Evolutionary conservation across 2,888 invertebrate species (phyloP).

Genomic region (Phasia obesa): DNA sequence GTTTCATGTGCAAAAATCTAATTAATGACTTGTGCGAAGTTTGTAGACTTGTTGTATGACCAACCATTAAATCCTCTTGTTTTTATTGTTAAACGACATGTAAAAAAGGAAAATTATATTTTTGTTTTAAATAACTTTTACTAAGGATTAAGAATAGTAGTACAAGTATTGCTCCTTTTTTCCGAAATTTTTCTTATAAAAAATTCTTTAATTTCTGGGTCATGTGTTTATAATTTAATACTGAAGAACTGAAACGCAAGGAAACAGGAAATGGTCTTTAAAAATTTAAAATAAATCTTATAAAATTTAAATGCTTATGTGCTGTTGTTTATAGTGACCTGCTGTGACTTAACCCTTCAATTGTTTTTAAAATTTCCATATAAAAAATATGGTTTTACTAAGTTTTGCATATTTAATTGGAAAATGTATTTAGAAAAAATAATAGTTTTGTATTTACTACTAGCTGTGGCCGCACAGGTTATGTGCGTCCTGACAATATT

Average conservation of each 20-base stretch:
- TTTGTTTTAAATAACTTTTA: constrained; percentile 3
- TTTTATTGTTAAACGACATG: background rate
- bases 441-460: no score
- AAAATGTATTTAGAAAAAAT: no score
- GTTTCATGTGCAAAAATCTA: constrained; percentile 65
- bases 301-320: constrained; percentile 13
- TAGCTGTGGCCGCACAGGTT: no score
- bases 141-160: constrained; percentile 36
- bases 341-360: background rate
- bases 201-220: constrained; percentile 58
- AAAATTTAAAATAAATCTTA: constrained; percentile 50
- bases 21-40: constrained; percentile 63
- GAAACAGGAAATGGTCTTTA: constrained; percentile 56
- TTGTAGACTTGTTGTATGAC: constrained; percentile 51
- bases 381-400: no score
- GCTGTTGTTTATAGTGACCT: background rate
- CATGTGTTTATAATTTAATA: constrained; percentile 51
- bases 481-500: no score
- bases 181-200: constrained; percentile 13
- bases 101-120: background rate
- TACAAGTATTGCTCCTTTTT: constrained; percentile 37
- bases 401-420: no score
- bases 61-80: constrained; percentile 53
- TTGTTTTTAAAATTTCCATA: no score
- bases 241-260: constrained; percentile 24